Conservation (phyloP, 2,797 vertebrate species). For the Anisognathus igniventris region DNA sequence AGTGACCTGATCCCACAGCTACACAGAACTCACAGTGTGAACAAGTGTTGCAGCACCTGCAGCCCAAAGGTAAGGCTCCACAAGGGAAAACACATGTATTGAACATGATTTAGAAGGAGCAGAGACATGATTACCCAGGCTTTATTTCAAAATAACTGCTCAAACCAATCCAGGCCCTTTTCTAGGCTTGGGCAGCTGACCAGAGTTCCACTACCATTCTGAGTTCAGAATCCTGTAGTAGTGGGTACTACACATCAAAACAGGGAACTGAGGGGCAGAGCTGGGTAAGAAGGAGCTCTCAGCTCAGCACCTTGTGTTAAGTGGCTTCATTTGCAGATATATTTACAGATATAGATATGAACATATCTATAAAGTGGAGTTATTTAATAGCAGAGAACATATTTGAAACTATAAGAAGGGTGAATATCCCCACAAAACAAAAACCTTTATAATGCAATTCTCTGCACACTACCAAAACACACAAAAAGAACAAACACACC, state of each 20-base stretch:
- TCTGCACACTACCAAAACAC: not conserved
- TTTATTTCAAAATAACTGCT: not conserved
- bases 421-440: not conserved
- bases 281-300: not conserved
- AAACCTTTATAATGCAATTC: not conserved
- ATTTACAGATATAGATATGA: not conserved
- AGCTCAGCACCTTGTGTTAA: not conserved
- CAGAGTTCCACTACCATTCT: accelerated
- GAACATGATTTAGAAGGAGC: not conserved
- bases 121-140: not conserved
- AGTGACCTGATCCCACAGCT: not conserved
- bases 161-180: not conserved
- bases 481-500: not conserved
- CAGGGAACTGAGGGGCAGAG: not conserved
- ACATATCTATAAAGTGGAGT: not conserved
- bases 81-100: accelerated
- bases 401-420: not conserved
- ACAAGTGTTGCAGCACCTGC: not conserved
- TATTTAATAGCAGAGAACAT: not conserved
- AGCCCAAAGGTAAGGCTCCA: not conserved
- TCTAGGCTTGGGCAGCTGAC: not conserved
- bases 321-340: not conserved
- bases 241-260: not conserved
- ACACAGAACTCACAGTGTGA: not conserved
- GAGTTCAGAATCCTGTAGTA: not conserved